Conservation (phyloP, 2,113 vertebrate genomes). For the Polypterus senegalus region DNA sequence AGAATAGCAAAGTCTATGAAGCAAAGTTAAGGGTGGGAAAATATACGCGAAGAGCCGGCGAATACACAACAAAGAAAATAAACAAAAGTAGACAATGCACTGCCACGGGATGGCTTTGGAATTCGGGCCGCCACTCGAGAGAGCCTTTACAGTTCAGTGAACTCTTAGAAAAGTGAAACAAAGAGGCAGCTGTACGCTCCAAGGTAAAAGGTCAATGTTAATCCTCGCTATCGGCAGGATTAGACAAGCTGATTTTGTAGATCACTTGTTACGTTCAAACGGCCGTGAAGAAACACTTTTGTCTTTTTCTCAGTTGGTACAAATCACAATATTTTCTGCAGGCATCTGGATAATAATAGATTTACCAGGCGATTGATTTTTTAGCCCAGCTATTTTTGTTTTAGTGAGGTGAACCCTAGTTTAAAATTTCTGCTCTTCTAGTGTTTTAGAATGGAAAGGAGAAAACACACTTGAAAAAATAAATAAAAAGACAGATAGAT, state of each 20-base stretch:
- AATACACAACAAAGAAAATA: not conserved
- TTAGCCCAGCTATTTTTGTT: no score
- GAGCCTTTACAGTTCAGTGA: constrained; percentile 4
- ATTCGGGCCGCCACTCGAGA: not conserved
- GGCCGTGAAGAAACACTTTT: not conserved
- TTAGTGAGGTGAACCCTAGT: no score
- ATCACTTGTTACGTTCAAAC: constrained; percentile 4
- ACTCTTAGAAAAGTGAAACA: not conserved
- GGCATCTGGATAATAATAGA: not conserved
- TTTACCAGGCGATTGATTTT: not conserved
- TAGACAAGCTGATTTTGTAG: constrained; percentile 2
- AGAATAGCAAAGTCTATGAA: no score
- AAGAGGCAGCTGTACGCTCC: not conserved
- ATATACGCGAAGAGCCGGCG: not conserved
- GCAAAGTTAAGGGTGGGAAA: not conserved
- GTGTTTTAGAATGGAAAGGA: no score
- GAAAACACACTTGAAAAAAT: no score
- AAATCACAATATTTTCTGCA: constrained; percentile 2
- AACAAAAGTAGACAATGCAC: not conserved
- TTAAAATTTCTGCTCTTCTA: no score
- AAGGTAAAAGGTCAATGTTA: constrained; percentile 3
- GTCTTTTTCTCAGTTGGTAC: not conserved
- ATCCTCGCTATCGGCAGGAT: not conserved
- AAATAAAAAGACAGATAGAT: no score
- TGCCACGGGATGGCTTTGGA: not conserved